A percentile compares a stretch with the other conserved stretches of the same genome.
Conservation (phyloP, 1,140 invertebrate genomes). For the Yoshiicerus persimilis region DNA sequence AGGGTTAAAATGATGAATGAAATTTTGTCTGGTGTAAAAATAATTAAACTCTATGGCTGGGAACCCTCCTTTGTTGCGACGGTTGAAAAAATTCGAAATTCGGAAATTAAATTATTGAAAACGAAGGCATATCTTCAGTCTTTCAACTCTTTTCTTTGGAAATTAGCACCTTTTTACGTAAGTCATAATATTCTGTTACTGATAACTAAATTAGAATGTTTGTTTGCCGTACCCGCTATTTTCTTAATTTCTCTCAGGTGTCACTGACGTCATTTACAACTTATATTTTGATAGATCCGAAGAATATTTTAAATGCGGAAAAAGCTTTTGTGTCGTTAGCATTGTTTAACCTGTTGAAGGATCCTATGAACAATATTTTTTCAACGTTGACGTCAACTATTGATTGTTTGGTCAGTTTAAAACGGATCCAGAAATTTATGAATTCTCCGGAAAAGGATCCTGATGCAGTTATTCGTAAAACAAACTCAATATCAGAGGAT, state of each 20-base stretch:
- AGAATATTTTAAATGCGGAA: background rate
- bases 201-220: background rate
- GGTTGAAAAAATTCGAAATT: slow-evolving; percentile 76
- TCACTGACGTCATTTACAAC: background rate
- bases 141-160: slow-evolving; percentile 70
- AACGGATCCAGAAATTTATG: slow-evolving; percentile 53
- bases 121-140: slow-evolving; percentile 83
- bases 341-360: background rate
- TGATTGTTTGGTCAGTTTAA: slow-evolving; percentile 51
- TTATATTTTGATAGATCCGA: slow-evolving; percentile 56
- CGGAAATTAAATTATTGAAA: slow-evolving; percentile 80
- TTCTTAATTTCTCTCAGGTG: background rate
- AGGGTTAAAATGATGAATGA: slow-evolving; percentile 71
- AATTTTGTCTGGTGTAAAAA: slow-evolving; percentile 69
- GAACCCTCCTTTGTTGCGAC: slow-evolving; percentile 84
- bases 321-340: slow-evolving; percentile 10
- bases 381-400: slow-evolving; percentile 9
- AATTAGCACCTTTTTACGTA: slow-evolving; percentile 56
- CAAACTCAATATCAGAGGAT: slow-evolving; percentile 71
- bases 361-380: background rate
- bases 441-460: slow-evolving; percentile 51
- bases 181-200: background rate
- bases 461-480: slow-evolving; percentile 60
- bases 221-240: slow-evolving; percentile 56
- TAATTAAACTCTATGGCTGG: slow-evolving; percentile 86